Conservation (phyloP, 2,113 vertebrate genomes). For the Charadrius vociferus region DNA sequence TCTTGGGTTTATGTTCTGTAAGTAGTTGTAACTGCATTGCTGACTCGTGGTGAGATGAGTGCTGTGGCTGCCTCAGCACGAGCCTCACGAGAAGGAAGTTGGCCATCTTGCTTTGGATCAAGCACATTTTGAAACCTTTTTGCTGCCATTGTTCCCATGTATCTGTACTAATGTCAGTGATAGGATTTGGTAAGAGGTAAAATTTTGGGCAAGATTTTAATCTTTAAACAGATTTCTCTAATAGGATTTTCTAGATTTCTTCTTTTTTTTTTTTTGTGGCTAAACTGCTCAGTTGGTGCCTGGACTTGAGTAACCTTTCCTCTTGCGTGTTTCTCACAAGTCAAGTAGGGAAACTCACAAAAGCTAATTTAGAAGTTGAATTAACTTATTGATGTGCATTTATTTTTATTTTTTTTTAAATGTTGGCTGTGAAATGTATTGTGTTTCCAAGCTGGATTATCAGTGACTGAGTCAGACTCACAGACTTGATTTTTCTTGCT, state of each 20-base stretch:
- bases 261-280: background rate
- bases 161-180: background rate
- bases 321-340: background rate
- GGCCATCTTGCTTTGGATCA: background rate
- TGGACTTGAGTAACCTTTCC: background rate
- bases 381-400: background rate
- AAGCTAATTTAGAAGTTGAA: background rate
- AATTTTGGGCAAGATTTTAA: background rate
- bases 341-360: background rate
- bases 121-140: background rate
- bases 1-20: background rate
- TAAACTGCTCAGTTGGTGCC: background rate
- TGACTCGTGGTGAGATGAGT: background rate
- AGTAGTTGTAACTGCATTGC: no score
- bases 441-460: background rate
- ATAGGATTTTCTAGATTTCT: background rate
- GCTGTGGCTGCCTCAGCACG: background rate
- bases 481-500: background rate
- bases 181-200: background rate
- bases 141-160: background rate
- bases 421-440: background rate
- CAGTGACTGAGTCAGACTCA: background rate
- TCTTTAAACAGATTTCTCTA: background rate
- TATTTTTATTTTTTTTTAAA: background rate
- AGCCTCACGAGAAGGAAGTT: background rate